These are phyloP conservation scores for Cricetomys ansorgei DNA, from an alignment of 2,113 vertebrate genomes.

Conservation along the genomic window DNA sequence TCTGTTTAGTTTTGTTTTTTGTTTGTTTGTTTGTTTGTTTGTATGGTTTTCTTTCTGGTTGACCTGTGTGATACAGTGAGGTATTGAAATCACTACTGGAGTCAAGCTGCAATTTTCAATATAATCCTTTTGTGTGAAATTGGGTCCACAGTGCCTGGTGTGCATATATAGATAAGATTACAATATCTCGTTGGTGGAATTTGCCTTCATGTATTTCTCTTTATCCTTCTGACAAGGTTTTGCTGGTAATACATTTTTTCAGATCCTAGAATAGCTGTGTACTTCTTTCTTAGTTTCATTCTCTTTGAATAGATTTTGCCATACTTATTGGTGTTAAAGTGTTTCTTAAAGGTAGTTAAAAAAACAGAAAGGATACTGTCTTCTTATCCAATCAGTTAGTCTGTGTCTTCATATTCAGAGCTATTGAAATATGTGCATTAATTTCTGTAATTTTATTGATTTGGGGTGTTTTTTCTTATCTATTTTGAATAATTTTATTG, in stretches of 20 bases:
- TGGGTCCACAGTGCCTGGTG: neutral
- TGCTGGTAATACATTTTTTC: too few species aligned
- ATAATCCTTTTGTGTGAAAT: neutral
- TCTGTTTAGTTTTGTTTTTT: neutral
- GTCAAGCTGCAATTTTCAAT: neutral
- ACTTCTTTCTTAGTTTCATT: too few species aligned
- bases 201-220: too few species aligned
- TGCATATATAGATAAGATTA: too few species aligned
- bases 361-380: neutral
- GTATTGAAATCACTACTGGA: neutral
- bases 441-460: neutral
- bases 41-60: too few species aligned
- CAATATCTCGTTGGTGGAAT: too few species aligned
- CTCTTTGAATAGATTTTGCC: too few species aligned
- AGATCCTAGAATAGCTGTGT: too few species aligned
- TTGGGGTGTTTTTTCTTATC: neutral
- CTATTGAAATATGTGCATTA: neutral
- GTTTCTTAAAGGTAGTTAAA: too few species aligned
- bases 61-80: neutral
- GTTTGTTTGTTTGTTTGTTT: too few species aligned
- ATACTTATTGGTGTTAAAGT: too few species aligned
- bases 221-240: too few species aligned
- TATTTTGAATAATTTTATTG: neutral
- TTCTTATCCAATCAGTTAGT: neutral
- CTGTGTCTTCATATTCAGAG: neutral